phyloP scores from a whole-genome alignment of 2,888 invertebrate species.

The Suillia variegata region DNA sequence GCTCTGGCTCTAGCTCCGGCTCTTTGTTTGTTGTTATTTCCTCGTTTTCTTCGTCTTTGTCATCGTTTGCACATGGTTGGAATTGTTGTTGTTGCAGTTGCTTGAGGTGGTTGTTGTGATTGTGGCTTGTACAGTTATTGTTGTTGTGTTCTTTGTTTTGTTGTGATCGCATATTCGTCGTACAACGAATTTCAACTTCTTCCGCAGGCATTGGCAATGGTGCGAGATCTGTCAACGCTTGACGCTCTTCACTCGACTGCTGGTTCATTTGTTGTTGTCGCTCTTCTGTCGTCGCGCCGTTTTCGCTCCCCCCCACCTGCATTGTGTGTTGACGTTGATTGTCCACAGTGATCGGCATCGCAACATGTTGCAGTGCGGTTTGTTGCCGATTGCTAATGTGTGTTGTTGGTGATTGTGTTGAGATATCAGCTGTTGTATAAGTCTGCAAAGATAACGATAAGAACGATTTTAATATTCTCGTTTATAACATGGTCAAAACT shows the following conservation, averaged over 20 bases:
- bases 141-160: slow-evolving; percentile 45
- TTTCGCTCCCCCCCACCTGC: slow-evolving; percentile 6
- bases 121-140: slow-evolving; percentile 20
- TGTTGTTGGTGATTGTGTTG: too few species aligned
- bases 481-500: too few species aligned
- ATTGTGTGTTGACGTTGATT: too few species aligned
- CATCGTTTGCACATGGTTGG: slow-evolving; percentile 14
- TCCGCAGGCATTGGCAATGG: not conserved
- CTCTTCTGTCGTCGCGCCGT: slow-evolving; percentile 9
- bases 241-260: not conserved
- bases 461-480: too few species aligned
- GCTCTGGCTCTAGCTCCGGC: too few species aligned
- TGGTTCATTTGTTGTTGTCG: slow-evolving; percentile 17
- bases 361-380: slow-evolving; percentile 3
- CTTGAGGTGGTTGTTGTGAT: slow-evolving; percentile 11
- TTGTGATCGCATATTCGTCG: slow-evolving; percentile 48
- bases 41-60: slow-evolving; percentile 9
- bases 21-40: slow-evolving; percentile 31
- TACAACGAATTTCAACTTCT: too few species aligned
- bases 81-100: slow-evolving; percentile 27
- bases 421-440: too few species aligned
- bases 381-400: not conserved
- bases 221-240: not conserved
- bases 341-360: too few species aligned
- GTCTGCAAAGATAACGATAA: too few species aligned